Evolutionary conservation across 2,113 vertebrate species (phyloP).

Genomic region (Lucifuga dentata): DNA sequence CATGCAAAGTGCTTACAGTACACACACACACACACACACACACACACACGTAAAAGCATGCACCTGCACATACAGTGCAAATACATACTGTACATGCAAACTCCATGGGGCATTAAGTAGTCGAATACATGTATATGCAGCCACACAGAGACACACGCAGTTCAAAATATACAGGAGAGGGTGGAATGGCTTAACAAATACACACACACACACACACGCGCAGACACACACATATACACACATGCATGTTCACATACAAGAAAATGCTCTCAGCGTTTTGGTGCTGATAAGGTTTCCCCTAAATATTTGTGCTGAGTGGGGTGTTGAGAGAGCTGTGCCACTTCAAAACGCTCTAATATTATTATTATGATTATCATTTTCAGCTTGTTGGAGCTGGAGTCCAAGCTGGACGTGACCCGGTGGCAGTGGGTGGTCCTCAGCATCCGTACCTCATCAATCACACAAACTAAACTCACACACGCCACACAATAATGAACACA

Average conservation of each 20-base stretch:
- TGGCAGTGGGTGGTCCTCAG: conserved; percentile 61
- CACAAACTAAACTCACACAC: conserved; percentile 7
- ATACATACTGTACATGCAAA: background rate
- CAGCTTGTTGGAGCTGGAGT: conserved; percentile 51
- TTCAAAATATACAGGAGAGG: too few relatives aligned
- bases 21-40: conserved; percentile 26
- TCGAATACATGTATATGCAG: too few relatives aligned
- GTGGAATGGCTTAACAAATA: too few relatives aligned
- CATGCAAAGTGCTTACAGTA: conserved; percentile 78
- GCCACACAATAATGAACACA: too few relatives aligned
- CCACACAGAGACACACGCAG: too few relatives aligned
- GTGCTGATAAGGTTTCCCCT: conserved; percentile 45
- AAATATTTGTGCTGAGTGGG: conserved; percentile 64
- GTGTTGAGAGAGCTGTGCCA: conserved; percentile 45
- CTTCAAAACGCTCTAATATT: too few relatives aligned
- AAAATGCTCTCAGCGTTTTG: conserved; percentile 19
- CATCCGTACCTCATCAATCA: conserved; percentile 54
- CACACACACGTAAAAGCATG: conserved; percentile 1
- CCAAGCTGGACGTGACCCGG: conserved; percentile 25
- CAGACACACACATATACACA: too few relatives aligned
- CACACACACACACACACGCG: conserved; percentile 7
- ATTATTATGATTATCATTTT: conserved; percentile 28
- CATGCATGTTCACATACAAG: too few relatives aligned
- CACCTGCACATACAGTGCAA: background rate
- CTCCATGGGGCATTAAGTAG: too few relatives aligned